These are phyloP conservation scores for Eurytoma californica DNA, from an alignment of 2,888 invertebrate species.

Conservation along the genomic window DNA sequence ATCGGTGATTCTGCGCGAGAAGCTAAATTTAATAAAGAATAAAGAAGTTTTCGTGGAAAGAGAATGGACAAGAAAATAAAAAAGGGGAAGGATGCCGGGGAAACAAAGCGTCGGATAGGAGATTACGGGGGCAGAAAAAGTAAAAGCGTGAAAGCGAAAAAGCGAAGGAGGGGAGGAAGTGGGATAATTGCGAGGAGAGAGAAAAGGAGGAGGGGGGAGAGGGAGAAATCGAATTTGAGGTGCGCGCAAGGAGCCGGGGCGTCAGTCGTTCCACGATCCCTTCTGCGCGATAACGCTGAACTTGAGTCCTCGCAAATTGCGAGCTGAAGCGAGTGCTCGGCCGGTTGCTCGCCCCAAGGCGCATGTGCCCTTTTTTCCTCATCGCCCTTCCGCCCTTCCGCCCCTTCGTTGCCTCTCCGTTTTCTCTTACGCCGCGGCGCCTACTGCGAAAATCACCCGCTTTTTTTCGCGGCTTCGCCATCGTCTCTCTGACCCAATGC, in stretches of 20 bases:
- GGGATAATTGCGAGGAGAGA: background rate
- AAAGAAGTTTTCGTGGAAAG: conserved; percentile 13
- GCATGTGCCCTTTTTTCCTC: conserved; percentile 17
- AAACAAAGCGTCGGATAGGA: background rate
- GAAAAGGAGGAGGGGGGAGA: background rate
- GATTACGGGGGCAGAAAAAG: background rate
- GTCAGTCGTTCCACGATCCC: conserved; percentile 8
- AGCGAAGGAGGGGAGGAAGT: background rate
- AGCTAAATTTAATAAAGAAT: conserved; percentile 5
- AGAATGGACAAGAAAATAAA: background rate
- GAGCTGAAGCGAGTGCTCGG: conserved; percentile 18
- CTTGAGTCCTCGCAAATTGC: conserved; percentile 48
- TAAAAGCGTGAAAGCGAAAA: background rate
- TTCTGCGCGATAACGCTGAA: conserved; percentile 42
- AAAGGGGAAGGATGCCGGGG: background rate
- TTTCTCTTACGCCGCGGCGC: background rate
- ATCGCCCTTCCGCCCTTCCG: background rate
- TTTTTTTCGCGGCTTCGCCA: background rate
- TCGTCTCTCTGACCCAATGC: no score
- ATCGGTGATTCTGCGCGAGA: background rate
- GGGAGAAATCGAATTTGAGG: conserved; percentile 41
- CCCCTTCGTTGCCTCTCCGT: background rate
- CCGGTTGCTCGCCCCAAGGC: conserved; percentile 39
- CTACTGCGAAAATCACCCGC: no score
- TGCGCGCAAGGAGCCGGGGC: background rate